A percentile compares a stretch with the other conserved stretches of the same genome.
Evolutionary conservation across 2,888 invertebrate genomes (phyloP).

Genomic region (Campoplex capitator): DNA sequence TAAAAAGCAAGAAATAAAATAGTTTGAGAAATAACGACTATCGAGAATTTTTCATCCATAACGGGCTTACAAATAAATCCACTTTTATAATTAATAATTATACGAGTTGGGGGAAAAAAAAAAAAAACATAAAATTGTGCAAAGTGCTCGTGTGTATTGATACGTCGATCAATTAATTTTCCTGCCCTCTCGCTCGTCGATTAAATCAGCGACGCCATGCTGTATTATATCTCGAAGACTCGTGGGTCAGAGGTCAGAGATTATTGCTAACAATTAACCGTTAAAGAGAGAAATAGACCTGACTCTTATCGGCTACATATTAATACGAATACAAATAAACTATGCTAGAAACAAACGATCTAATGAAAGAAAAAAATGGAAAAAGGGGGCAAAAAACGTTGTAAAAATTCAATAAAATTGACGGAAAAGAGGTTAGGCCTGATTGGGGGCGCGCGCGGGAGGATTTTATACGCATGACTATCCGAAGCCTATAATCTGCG

Average conservation of each 20-base stretch:
- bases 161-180: slow-evolving; percentile 43
- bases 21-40: slow-evolving; percentile 10
- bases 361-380: background rate
- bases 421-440: slow-evolving; percentile 53
- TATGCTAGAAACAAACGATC: slow-evolving; percentile 23
- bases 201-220: background rate
- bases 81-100: slow-evolving; percentile 50
- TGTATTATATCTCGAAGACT: background rate
- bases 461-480: slow-evolving; percentile 69
- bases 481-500: slow-evolving; percentile 75
- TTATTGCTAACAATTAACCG: slow-evolving; percentile 55
- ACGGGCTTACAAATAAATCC: slow-evolving; percentile 23
- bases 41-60: slow-evolving; percentile 2
- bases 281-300: slow-evolving; percentile 3
- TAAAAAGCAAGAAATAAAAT: background rate
- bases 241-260: slow-evolving; percentile 42
- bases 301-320: slow-evolving; percentile 42
- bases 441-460: slow-evolving; percentile 62
- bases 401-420: slow-evolving; percentile 13
- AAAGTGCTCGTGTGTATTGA: background rate
- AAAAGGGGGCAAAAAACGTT: background rate
- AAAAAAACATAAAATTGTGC: slow-evolving; percentile 24
- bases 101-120: background rate
- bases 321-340: slow-evolving; percentile 17
- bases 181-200: slow-evolving; percentile 2